Evolutionary conservation across 2,888 invertebrate species (phyloP).

Genomic region (Sinelater perroti): DNA sequence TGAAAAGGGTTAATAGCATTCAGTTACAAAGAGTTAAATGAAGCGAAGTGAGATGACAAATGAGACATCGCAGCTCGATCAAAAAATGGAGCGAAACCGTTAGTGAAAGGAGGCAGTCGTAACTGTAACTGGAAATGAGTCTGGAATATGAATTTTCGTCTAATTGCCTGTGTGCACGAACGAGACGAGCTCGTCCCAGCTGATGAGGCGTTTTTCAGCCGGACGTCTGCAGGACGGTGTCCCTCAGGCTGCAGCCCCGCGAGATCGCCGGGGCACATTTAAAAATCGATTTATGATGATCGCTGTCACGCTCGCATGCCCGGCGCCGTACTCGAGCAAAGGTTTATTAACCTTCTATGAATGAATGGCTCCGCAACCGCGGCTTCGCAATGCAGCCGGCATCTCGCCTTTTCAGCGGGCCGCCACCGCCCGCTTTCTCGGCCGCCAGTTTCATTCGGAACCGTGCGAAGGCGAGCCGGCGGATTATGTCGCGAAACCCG

Average conservation of each 20-base stretch:
- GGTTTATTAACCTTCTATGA: slow-evolving; percentile 30
- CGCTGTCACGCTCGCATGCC: slow-evolving; percentile 12
- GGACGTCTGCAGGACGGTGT: no score
- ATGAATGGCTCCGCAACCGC: slow-evolving; percentile 26
- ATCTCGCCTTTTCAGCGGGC: slow-evolving; percentile 5
- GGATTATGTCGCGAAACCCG: slow-evolving; percentile 9
- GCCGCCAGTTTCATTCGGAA: background rate
- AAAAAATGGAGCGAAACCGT: no score
- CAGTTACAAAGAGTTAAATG: no score
- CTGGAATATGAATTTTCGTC: no score
- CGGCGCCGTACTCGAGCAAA: slow-evolving; percentile 13
- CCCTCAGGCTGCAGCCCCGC: background rate
- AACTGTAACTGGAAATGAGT: no score
- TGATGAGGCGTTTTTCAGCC: no score
- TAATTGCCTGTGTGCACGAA: no score
- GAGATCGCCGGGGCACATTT: background rate
- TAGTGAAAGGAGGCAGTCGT: no score
- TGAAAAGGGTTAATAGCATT: no score
- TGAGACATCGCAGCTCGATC: no score
- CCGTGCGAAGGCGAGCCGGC: background rate
- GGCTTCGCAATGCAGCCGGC: slow-evolving; percentile 16
- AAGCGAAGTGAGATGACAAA: no score
- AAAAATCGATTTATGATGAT: slow-evolving; percentile 17
- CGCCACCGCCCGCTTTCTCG: background rate
- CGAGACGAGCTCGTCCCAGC: no score